Percentiles rank a stretch among this genome's conserved stretches.
Conservation (phyloP, 2,113 vertebrate genomes). For the Salvator merianae region DNA sequence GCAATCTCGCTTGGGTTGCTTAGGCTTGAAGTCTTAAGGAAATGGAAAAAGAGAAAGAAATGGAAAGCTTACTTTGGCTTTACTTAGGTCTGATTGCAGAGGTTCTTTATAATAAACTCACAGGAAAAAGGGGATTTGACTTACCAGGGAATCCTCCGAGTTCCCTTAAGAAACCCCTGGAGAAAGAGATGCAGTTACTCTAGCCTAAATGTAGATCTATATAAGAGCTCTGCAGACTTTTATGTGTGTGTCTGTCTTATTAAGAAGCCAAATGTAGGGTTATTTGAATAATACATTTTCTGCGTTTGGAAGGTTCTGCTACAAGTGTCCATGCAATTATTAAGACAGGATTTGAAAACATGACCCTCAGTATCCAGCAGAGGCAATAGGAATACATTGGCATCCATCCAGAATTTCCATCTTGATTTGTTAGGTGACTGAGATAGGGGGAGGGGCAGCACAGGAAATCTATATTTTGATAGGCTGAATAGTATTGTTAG, state of each 20-base stretch:
- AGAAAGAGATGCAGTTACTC: accelerated
- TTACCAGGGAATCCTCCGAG: background rate
- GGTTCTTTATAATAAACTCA: slow-evolving; percentile 1
- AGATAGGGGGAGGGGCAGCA: background rate
- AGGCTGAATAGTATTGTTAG: background rate
- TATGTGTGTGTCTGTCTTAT: background rate
- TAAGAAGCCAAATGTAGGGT: background rate
- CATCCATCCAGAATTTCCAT: background rate
- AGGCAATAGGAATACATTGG: background rate
- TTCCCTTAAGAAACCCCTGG: background rate
- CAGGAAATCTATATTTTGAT: background rate
- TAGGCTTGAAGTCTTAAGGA: background rate
- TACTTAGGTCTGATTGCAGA: background rate
- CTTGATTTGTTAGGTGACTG: background rate
- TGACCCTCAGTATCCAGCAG: background rate
- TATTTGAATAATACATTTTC: background rate
- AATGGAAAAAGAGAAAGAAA: slow-evolving; percentile 15
- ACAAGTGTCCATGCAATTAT: background rate
- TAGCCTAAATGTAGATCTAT: background rate
- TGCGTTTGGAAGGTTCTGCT: slow-evolving; percentile 2
- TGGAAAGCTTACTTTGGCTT: background rate
- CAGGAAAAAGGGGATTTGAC: background rate
- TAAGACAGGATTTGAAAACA: background rate
- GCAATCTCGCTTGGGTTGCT: background rate
- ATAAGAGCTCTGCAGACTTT: background rate